phyloP scores from a whole-genome alignment of 2,888 invertebrate genomes.

The Galeruca laticollis region DNA sequence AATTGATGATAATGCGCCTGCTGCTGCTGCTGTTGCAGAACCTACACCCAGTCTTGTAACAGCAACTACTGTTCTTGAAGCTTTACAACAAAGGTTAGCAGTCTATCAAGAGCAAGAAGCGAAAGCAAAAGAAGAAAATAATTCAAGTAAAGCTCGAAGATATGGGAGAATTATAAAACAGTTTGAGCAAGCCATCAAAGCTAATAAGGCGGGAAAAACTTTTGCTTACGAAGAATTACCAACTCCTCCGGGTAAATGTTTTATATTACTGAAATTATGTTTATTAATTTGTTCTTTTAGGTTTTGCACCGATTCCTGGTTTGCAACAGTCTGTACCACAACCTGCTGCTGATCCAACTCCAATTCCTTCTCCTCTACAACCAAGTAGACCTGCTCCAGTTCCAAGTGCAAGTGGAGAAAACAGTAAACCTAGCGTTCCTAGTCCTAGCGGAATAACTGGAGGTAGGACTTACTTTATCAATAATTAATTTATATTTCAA shows the following conservation, averaged over 20 bases:
- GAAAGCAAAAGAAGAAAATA: slow-evolving; percentile 83
- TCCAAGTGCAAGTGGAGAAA: slow-evolving; percentile 17
- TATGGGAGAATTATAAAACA: slow-evolving; percentile 94
- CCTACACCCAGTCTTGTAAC: slow-evolving; percentile 64
- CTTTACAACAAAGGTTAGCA: slow-evolving; percentile 83
- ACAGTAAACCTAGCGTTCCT: slow-evolving; percentile 4
- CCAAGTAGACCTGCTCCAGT: slow-evolving; percentile 22
- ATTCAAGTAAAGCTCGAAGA: slow-evolving; percentile 87
- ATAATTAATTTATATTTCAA: background rate
- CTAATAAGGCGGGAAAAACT: slow-evolving; percentile 81
- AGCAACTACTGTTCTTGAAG: slow-evolving; percentile 75
- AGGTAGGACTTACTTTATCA: slow-evolving; percentile 23
- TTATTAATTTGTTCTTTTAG: background rate
- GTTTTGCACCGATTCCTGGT: slow-evolving; percentile 77
- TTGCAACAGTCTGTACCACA: slow-evolving; percentile 45
- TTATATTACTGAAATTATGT: background rate
- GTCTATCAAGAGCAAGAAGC: slow-evolving; percentile 84
- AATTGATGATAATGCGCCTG: slow-evolving; percentile 43
- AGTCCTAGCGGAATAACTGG: slow-evolving; percentile 21
- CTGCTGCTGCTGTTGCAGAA: slow-evolving; percentile 13
- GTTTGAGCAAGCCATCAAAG: slow-evolving; percentile 87
- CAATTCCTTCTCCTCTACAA: slow-evolving; percentile 49
- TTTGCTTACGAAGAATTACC: slow-evolving; percentile 87
- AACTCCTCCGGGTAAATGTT: slow-evolving; percentile 75
- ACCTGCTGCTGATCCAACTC: slow-evolving; percentile 47